phyloP scores from a whole-genome alignment of 2,113 vertebrate species.

The Ranitomeya imitator region DNA sequence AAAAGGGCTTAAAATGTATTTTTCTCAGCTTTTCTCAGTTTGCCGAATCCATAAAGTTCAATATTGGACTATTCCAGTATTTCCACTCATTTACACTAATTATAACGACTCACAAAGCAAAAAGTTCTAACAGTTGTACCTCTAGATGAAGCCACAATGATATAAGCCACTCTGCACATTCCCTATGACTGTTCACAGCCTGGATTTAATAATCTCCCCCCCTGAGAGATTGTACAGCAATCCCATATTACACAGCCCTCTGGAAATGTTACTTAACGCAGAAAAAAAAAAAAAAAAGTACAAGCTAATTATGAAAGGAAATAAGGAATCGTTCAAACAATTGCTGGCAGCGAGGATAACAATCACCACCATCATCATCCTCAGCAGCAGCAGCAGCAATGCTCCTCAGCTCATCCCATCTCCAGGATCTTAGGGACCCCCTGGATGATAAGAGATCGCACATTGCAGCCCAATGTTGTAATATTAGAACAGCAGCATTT shows the following conservation, averaged over 20 bases:
- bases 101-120: not conserved
- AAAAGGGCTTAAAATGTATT: not conserved
- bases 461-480: constrained; percentile 19
- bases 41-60: not conserved
- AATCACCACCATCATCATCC: not conserved
- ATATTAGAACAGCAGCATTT: not conserved
- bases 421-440: constrained; percentile 22
- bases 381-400: not conserved
- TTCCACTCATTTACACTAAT: not conserved
- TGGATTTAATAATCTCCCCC: not conserved
- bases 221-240: not conserved
- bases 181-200: not conserved
- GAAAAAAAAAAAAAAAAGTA: not conserved
- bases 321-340: not conserved
- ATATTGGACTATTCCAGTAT: not conserved
- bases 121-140: not conserved
- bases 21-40: not conserved
- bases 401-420: not conserved
- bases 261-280: constrained; percentile 3
- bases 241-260: not conserved
- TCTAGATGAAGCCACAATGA: not conserved
- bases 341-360: not conserved
- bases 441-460: constrained; percentile 10
- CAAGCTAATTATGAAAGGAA: not conserved
- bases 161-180: not conserved